A percentile compares a stretch with the other conserved stretches of the same genome.
Conservation (phyloP, 2,888 invertebrate genomes). For the Entomobrya proxima region DNA sequence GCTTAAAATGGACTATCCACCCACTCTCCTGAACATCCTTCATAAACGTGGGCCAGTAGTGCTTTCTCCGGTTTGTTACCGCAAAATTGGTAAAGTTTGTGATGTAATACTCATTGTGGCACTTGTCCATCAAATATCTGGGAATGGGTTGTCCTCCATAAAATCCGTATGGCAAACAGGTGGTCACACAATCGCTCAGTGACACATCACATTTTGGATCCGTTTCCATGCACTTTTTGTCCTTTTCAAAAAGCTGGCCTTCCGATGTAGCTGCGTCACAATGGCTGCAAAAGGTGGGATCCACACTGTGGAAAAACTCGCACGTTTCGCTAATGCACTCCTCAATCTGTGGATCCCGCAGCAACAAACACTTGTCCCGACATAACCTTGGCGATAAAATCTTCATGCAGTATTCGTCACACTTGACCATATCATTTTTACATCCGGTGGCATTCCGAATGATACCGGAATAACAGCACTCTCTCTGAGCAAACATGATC, state of each 20-base stretch:
- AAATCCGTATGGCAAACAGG: neutral
- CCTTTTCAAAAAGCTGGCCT: neutral
- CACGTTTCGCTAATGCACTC: too few relatives aligned
- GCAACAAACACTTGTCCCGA: slow-evolving; percentile 1
- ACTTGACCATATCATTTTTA: neutral
- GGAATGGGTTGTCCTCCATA: neutral
- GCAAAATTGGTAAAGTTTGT: neutral
- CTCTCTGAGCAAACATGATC: slow-evolving; percentile 27
- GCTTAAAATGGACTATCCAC: neutral
- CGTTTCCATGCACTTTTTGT: neutral
- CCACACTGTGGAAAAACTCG: neutral
- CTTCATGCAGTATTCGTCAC: slow-evolving; percentile 14
- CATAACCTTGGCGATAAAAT: slow-evolving; percentile 28
- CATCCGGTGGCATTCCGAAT: neutral
- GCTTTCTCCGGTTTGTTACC: neutral
- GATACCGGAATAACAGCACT: slow-evolving; percentile 30
- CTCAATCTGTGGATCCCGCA: neutral
- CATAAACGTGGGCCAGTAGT: neutral
- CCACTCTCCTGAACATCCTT: neutral
- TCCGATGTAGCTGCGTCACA: neutral
- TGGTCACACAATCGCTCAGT: neutral
- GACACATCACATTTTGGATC: neutral
- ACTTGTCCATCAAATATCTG: slow-evolving; percentile 9
- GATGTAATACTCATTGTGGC: slow-evolving; percentile 17
- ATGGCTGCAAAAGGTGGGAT: neutral